Evolutionary conservation across 2,888 invertebrate species (phyloP).

Genomic region (Cataglyphis altisquamis): DNA sequence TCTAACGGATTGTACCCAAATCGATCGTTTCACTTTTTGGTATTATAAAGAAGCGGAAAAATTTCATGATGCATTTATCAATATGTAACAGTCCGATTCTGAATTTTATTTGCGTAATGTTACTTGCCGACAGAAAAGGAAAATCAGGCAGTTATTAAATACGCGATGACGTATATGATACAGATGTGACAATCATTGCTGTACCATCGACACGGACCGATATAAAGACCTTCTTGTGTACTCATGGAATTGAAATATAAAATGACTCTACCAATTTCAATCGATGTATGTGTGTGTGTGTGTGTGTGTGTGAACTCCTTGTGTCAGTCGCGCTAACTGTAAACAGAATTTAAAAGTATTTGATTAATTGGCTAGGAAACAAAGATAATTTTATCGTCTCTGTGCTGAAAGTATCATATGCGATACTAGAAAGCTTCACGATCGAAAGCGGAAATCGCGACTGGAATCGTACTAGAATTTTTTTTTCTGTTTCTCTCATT

Average conservation of each 20-base stretch:
- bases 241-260: conserved; percentile 13
- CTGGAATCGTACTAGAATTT: background rate
- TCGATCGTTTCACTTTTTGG: background rate
- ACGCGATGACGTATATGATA: background rate
- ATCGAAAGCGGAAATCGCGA: conserved; percentile 23
- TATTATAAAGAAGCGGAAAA: background rate
- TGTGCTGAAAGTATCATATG: conserved; percentile 26
- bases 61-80: conserved; percentile 1
- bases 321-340: conserved; percentile 54
- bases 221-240: conserved; percentile 32
- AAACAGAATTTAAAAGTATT: conserved; percentile 63
- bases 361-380: conserved; percentile 49
- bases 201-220: background rate
- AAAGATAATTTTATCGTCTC: conserved; percentile 65
- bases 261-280: conserved; percentile 26
- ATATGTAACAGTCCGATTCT: background rate
- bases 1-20: conserved; percentile 11
- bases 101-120: background rate
- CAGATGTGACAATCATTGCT: background rate
- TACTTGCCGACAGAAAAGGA: background rate
- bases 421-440: conserved; percentile 16
- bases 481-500: conserved; percentile 7
- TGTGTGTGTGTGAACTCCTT: background rate
- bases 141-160: background rate
- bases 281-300: background rate